Base-by-base conservation (phyloP, 2,113 vertebrate genomes). In the Paramormyrops kingsleyae region DNA sequence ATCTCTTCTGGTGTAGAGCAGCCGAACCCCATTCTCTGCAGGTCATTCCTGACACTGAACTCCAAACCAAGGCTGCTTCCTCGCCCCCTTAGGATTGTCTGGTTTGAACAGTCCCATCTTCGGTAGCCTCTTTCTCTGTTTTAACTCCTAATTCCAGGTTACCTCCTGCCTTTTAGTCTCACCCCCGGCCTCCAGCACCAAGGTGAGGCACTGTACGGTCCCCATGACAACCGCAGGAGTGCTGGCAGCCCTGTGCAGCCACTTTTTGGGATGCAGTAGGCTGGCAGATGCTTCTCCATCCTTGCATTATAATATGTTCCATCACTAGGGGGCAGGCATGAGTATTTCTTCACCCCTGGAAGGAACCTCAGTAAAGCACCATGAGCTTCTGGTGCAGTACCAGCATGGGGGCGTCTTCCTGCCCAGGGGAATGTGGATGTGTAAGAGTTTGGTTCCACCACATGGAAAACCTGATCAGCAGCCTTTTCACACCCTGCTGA, bases 391-490 rank as follows among this genome's bases (percentile, higher is more conserved):
- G 31, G 19, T 13, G 47, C 15, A 53, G 70, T 0, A 5, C 42
- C 9, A 1, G 88, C 12, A 10, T 0, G 19, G 21, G 8, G 74
- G 35, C 88, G 27, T 56, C 9, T 42, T 19, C 39, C 13, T 46
- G 2, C n/a, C 70, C 88, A 49, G 7, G 47, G 70, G 70, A 4
- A 89, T 13, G 13, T 6, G 15, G 27, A 35, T 50, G 17, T 19
- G 10, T 27, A 21, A 53, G 52, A 83, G 42, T 21, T 89, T n/a
- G 49, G 74, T 83, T 89, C 31, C 70, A 24, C 31, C n/a, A 19
- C 9, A 89, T 44, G 88, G 70, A 80, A 89, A 89, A 50, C 15
- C 24, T 80, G 66, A 89, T 80, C 66, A 44, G 27, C 21, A 39
- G 44, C 27, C 27, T 15, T 35, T 39, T 53, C 27, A 52, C 27